Percentiles rank a stretch among this genome's conserved stretches.
phyloP scores from a whole-genome alignment of 1,140 invertebrate genomes.

The Acromyrmex heyeri region DNA sequence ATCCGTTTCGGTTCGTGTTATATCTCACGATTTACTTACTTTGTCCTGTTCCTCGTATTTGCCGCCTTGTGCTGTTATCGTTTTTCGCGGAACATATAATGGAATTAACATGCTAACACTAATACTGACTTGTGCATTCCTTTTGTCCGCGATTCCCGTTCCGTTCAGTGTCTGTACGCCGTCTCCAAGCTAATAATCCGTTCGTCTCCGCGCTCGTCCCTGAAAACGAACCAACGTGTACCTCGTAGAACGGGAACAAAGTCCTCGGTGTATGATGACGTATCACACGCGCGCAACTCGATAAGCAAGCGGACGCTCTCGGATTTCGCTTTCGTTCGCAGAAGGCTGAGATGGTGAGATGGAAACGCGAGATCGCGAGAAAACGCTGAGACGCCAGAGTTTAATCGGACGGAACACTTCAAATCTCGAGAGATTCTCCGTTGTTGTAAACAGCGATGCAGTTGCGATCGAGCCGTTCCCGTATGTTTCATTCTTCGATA shows the following conservation, averaged over 20 bases:
- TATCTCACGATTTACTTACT: not conserved
- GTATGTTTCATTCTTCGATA: not conserved
- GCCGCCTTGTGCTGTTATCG: not conserved
- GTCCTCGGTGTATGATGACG: constrained; percentile 57
- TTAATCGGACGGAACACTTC: constrained; percentile 29
- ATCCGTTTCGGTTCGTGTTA: not conserved
- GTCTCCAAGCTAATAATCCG: not conserved
- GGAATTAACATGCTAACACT: constrained; percentile 42
- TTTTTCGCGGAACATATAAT: constrained; percentile 25
- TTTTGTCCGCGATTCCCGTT: constrained; percentile 35
- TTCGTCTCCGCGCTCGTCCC: constrained; percentile 12
- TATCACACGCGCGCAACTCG: constrained; percentile 14
- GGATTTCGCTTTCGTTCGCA: constrained; percentile 67
- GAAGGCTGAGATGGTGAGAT: constrained; percentile 32
- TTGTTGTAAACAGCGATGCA: constrained; percentile 32
- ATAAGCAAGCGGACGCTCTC: constrained; percentile 60
- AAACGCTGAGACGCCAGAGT: constrained; percentile 37
- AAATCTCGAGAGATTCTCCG: constrained; percentile 33
- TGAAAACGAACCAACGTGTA: constrained; percentile 31
- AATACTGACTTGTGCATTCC: constrained; percentile 53
- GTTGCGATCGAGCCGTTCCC: not conserved
- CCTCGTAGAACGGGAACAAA: constrained; percentile 60
- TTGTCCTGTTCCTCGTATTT: not conserved
- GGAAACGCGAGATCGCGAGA: constrained; percentile 57
- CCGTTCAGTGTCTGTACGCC: too few species aligned